Evolutionary conservation across 2,888 invertebrate species (phyloP).

Genomic region (Macrosiphum euphorbiae): DNA sequence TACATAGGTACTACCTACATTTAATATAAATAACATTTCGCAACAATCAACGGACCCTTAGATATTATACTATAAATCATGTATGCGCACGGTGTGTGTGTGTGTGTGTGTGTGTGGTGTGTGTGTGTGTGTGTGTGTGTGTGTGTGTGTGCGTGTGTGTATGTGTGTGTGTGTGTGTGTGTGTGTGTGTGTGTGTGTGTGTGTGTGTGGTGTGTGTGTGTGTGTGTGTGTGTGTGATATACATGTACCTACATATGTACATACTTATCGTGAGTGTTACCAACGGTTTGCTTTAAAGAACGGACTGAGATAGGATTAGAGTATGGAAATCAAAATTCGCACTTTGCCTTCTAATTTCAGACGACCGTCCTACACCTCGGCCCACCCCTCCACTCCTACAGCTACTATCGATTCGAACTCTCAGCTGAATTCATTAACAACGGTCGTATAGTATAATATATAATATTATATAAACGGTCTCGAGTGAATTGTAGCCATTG

Average conservation of each 20-base stretch:
- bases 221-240: not conserved
- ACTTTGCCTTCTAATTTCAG: not conserved
- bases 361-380: not conserved
- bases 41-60: not conserved
- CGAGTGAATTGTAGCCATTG: not conserved
- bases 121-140: not conserved
- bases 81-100: not conserved
- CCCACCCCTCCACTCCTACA: not conserved
- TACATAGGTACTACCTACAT: no score
- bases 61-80: not conserved
- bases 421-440: slow-evolving; percentile 7
- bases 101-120: not conserved
- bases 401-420: not conserved
- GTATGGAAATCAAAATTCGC: not conserved
- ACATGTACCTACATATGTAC: not conserved
- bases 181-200: not conserved
- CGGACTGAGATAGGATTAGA: not conserved
- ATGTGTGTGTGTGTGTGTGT: not conserved
- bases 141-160: not conserved
- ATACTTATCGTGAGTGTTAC: not conserved
- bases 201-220: no score
- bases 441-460: not conserved
- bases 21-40: not conserved
- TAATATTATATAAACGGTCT: not conserved
- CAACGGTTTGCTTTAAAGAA: not conserved